These are phyloP conservation scores for Sebastes fasciatus DNA, from an alignment of 2,113 vertebrate species.

Conservation along the genomic window DNA sequence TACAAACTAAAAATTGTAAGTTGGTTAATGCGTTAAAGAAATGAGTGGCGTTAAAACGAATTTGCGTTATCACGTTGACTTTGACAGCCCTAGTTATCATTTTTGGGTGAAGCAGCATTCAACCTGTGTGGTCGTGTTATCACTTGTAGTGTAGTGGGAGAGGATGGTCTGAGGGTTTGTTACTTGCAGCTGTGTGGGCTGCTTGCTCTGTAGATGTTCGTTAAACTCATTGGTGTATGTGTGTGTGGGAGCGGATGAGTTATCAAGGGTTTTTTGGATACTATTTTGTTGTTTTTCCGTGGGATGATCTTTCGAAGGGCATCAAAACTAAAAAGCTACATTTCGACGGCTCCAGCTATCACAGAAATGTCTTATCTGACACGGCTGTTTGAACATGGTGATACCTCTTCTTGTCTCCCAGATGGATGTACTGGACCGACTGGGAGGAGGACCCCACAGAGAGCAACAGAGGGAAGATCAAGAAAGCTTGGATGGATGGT, in stretches of 20 bases:
- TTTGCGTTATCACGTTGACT: too few species aligned
- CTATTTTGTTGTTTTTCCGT: not conserved
- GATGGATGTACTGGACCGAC: conserved; percentile 99
- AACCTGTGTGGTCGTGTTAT: not conserved
- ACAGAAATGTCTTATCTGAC: conserved; percentile 8
- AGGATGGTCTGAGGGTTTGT: not conserved
- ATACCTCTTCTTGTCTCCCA: conserved; percentile 62
- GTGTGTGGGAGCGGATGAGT: conserved; percentile 31
- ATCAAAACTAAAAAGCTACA: conserved; percentile 7
- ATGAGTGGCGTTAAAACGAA: too few species aligned
- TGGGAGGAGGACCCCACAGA: conserved; percentile 98
- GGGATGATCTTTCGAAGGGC: conserved; percentile 13
- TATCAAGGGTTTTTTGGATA: conserved; percentile 16
- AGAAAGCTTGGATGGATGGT: conserved; percentile 98
- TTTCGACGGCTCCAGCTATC: not conserved
- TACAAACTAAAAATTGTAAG: too few species aligned
- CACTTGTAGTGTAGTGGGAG: not conserved
- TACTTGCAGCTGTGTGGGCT: conserved; percentile 4
- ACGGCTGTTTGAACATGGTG: not conserved
- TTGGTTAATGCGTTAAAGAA: too few species aligned
- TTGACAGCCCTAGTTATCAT: not conserved
- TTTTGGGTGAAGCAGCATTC: not conserved
- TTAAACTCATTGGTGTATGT: not conserved
- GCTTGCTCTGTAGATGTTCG: not conserved
- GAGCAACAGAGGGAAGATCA: conserved; percentile 95